Percentiles rank a stretch among this genome's conserved stretches.
Conservation (phyloP, 2,888 invertebrate genomes). For the Cephalotes varians region DNA sequence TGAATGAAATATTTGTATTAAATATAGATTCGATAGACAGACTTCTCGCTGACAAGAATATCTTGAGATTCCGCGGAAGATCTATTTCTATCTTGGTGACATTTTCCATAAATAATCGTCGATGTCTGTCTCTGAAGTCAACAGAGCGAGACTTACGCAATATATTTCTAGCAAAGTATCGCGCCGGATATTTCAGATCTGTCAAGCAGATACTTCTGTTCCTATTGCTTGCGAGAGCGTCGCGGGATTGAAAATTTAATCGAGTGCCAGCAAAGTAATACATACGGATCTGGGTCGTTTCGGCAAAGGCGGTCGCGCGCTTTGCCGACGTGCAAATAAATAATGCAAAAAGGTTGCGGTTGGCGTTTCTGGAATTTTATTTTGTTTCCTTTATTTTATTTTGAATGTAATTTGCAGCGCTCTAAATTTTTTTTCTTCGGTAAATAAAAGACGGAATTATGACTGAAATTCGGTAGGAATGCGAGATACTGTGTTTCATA, state of each 20-base stretch:
- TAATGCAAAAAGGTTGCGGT: conserved; percentile 29
- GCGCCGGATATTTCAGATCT: conserved; percentile 46
- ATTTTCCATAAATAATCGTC: conserved; percentile 52
- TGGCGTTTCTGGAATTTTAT: not conserved
- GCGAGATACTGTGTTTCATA: not conserved
- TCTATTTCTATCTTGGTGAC: conserved; percentile 49
- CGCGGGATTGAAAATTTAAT: conserved; percentile 45
- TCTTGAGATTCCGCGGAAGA: conserved; percentile 32
- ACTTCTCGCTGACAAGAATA: conserved; percentile 18
- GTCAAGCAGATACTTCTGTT: conserved; percentile 43
- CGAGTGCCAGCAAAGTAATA: conserved; percentile 36
- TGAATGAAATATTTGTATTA: conserved; percentile 16
- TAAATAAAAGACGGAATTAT: conserved; percentile 3
- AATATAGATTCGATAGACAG: not conserved
- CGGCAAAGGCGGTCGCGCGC: not conserved
- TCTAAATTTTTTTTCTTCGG: not conserved
- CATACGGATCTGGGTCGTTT: conserved; percentile 40
- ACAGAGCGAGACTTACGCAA: conserved; percentile 25
- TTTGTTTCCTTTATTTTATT: not conserved
- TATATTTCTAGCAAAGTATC: conserved; percentile 36
- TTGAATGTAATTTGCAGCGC: conserved; percentile 12
- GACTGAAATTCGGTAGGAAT: not conserved
- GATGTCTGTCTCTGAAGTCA: conserved; percentile 52
- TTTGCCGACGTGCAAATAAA: conserved; percentile 19
- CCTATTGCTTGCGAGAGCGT: conserved; percentile 19